Base-by-base conservation (phyloP, 1,140 invertebrate species). In the Drosophila lini region DNA sequence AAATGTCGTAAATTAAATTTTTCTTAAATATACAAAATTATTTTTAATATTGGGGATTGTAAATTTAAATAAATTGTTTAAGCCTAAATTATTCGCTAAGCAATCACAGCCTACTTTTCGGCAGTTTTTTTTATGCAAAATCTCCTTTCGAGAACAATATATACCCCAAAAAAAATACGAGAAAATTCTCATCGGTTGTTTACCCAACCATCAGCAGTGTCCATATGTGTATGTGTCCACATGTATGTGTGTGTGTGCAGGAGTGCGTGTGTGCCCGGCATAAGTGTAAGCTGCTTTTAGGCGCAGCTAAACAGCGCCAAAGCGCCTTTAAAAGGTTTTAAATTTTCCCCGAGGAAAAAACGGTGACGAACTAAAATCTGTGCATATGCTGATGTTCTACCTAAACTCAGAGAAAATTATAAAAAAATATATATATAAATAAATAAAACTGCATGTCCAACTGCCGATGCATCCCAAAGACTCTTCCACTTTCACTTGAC, bases 291-390 rank as follows among this genome's bases (percentile, higher is more conserved):
- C 82, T 50, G 69, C 82, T 86, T 81, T 85, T 81, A 86, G 83
- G 67, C 65, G 79, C 65, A 73, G 82, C 62, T 81, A 81, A 81
- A 85, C 78, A 81, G 82, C 59, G 59, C 22, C 71, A 55, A 84
- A 85, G 82, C 82, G 82, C 82, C 82, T 81, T 86, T 86, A 86
- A 86, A 86, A 79, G 82, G 70, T 79, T 86, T 81, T 64, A 50
- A 74, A 78, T 64, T 76, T 53, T 52, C 31, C 41, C 67, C 41
- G 40, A 77, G 31, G 16, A 56, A 9, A 52, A 10, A 32, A 8
- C 15, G 47, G n/a, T 2, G 3, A 32, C 16, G 25, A 9, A 13
- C 11, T 45, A 32, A 44, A 22, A 1, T 10, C 28, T 5, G 3
- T 25, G 3, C 11, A 52, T 45, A 32, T 59, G 28, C 19, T 25